Evolutionary conservation across 2,797 vertebrate species (phyloP), one percentile per base, ranked within the genome.

Genomic region (Fistularia commersonii): DNA sequence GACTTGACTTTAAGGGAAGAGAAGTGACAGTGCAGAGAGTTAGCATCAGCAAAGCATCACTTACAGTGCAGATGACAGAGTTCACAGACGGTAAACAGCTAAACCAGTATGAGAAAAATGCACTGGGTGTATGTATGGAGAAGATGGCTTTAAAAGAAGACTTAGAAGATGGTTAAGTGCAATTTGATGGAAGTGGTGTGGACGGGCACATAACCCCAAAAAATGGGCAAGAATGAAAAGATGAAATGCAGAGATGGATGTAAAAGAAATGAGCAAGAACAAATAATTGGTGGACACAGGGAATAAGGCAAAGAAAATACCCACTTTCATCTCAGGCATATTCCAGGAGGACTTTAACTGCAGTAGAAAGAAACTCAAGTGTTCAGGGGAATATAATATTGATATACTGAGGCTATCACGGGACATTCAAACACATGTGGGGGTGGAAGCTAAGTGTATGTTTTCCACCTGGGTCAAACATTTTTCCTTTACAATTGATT

Each of bases 1-100:
- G 76, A 89, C 81, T 83, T 77, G 80, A 87, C 85, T 84, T 80
- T 83, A 79, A 83, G 78, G 72, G 74, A 62, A 50, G 69, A 72
- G 64, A 48, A 58, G 71, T 80, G 85, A 83, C 59, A 32, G 69
- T 60, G 48, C 62, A 79, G 71, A 86, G 57, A 54, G 69, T 84
- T 83, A 69, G 56, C 47, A 11, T 48, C 62, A 32, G 74, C 52
- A 36, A 53, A 47, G 68, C 81, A 82, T 87, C 79, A 55, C 70
- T 86, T 84, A 84, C 49, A 60, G 37, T 8, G 48, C 41, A 59
- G 66, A 72, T 72, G 79, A 76, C 72, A 69, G 66, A 54, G 57
- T 55, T 49, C 65, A 55, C 50, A 41, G 43, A 54, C 47, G 60
- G 61, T 81, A 82, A 75, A 82, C 55, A 70, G 71, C 36, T 13